Percentiles rank a stretch among this genome's conserved stretches.
Evolutionary conservation across 2,797 vertebrate genomes (phyloP).

Genomic region (Sebastes elongatus): DNA sequence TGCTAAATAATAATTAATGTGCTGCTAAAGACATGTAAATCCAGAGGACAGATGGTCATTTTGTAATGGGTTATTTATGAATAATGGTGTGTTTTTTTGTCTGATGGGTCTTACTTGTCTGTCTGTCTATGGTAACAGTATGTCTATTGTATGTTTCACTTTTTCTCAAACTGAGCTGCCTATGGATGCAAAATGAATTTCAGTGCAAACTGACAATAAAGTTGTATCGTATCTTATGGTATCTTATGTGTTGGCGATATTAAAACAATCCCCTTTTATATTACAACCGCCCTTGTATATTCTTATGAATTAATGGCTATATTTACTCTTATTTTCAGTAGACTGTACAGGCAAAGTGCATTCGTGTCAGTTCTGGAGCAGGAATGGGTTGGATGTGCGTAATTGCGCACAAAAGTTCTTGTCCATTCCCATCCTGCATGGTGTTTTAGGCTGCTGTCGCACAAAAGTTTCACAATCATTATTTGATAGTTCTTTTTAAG

Average conservation of each 20-base stretch:
- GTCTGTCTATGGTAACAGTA: too few species aligned
- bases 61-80: too few species aligned
- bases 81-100: too few species aligned
- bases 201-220: too few species aligned
- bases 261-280: constrained; percentile 12
- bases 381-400: constrained; percentile 18
- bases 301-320: constrained; percentile 39
- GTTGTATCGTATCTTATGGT: too few species aligned
- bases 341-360: constrained; percentile 78
- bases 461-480: constrained; percentile 2
- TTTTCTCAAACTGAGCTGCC: too few species aligned
- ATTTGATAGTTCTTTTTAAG: background rate
- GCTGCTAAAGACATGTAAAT: too few species aligned
- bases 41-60: too few species aligned
- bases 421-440: background rate
- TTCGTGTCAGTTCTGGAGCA: constrained; percentile 53
- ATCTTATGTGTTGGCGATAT: constrained; percentile 1
- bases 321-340: constrained; percentile 51
- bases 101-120: too few species aligned
- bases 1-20: too few species aligned
- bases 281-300: constrained; percentile 16
- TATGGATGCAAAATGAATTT: too few species aligned
- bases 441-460: background rate
- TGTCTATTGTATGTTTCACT: too few species aligned
- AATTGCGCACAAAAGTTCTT: constrained; percentile 23